phyloP scores from a whole-genome alignment of 2,888 invertebrate species.

The Dryobotodes eremita region DNA sequence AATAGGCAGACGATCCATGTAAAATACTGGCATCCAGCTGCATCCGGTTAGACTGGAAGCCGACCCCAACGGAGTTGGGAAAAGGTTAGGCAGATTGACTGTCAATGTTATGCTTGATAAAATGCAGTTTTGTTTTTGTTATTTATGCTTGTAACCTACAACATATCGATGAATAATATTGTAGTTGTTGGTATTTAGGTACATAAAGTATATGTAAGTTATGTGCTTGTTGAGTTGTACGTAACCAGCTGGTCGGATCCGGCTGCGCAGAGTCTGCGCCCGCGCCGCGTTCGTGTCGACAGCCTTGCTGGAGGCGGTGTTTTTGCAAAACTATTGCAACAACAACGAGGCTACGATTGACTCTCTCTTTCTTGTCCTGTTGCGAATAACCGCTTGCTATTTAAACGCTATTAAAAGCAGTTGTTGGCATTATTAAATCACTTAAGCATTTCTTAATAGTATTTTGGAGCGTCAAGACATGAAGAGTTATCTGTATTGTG shows the following conservation, averaged over 20 bases:
- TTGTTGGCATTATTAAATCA: conserved; percentile 45
- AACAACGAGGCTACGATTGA: conserved; percentile 76
- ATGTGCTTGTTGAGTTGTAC: conserved; percentile 37
- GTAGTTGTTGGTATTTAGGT: not conserved
- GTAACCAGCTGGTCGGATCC: conserved; percentile 73
- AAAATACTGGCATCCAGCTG: no score
- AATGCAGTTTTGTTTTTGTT: conserved; percentile 20
- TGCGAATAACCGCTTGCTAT: conserved; percentile 72
- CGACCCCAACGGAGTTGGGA: no score
- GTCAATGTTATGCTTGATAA: conserved; percentile 13
- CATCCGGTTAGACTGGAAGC: no score
- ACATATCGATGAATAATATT: conserved; percentile 28
- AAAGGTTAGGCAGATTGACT: no score
- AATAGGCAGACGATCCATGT: no score
- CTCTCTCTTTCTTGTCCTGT: conserved; percentile 80
- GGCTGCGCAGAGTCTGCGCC: conserved; percentile 67
- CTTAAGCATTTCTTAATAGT: conserved; percentile 36
- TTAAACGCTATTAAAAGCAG: conserved; percentile 55
- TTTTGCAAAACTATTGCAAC: conserved; percentile 87
- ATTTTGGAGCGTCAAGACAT: conserved; percentile 23
- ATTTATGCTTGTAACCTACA: conserved; percentile 13
- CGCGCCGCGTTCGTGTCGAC: conserved; percentile 72
- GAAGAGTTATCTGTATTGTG: conserved; percentile 31
- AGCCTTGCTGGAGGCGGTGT: conserved; percentile 86
- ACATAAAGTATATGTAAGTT: conserved; percentile 31